Conservation (phyloP, 2,797 vertebrate species). For the Cyprinodon diabolis region DNA sequence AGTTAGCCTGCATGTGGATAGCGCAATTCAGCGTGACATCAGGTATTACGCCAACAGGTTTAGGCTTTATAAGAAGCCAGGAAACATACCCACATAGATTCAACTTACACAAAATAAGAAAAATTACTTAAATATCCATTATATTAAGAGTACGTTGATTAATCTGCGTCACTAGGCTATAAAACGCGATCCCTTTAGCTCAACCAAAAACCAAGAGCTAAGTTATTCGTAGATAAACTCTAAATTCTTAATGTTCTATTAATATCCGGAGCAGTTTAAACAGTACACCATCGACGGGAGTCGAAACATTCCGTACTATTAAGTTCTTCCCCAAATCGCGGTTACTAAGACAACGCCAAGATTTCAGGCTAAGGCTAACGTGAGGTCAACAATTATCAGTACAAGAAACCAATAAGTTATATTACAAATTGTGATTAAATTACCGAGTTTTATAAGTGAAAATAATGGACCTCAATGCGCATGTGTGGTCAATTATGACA, state of each 20-base stretch:
- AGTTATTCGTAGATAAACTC: background rate
- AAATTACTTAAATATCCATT: rapidly evolving
- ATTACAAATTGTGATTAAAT: background rate
- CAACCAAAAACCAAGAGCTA: background rate
- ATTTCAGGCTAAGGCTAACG: conserved; percentile 49
- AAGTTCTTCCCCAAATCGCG: background rate
- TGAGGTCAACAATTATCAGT: conserved; percentile 41
- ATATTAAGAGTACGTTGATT: background rate
- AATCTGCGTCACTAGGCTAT: background rate
- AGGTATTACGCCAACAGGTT: background rate
- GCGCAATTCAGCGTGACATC: background rate
- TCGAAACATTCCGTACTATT: too few species aligned
- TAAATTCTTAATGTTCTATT: background rate
- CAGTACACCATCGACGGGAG: too few species aligned
- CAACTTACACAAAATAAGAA: background rate
- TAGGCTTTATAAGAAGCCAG: background rate
- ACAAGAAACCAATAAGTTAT: background rate
- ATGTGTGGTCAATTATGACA: background rate
- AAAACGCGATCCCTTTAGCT: too few species aligned
- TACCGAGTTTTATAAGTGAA: background rate
- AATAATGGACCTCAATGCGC: background rate
- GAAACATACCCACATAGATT: background rate
- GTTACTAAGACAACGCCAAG: conserved; percentile 4
- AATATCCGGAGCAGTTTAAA: background rate
- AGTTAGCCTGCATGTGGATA: background rate